phyloP scores from a whole-genome alignment of 2,888 invertebrate genomes.

The Ecliptopera silaceata region DNA sequence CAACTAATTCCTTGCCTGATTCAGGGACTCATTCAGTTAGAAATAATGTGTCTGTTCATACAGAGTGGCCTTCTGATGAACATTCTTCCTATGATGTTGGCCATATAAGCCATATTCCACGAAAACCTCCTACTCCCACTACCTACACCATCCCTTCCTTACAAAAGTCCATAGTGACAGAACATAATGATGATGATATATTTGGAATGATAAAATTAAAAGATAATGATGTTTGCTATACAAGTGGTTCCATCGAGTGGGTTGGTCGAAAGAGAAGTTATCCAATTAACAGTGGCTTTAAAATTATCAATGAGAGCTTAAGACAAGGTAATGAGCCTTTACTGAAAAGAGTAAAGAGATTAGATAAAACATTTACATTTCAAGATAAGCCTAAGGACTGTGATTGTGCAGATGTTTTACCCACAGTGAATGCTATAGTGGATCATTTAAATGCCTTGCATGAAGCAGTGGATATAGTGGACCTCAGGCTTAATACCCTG shows the following conservation, averaged over 20 bases:
- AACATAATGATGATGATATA: conserved; percentile 49
- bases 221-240: conserved; percentile 76
- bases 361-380: conserved; percentile 48
- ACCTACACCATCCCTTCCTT: conserved; percentile 64
- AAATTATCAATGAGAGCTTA: conserved; percentile 56
- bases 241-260: conserved; percentile 77
- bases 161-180: conserved; percentile 46
- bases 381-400: conserved; percentile 56
- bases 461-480: conserved; percentile 80
- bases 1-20: conserved; percentile 21
- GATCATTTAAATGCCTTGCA: conserved; percentile 82
- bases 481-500: conserved; percentile 77
- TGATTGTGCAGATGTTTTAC: conserved; percentile 73
- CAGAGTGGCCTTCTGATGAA: conserved; percentile 21
- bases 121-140: conserved; percentile 61
- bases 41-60: conserved; percentile 26
- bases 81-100: conserved; percentile 55
- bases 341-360: conserved; percentile 52
- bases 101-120: conserved; percentile 69
- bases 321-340: conserved; percentile 47
- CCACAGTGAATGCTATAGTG: conserved; percentile 79
- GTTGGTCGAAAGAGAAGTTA: conserved; percentile 72
- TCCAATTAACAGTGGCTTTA: conserved; percentile 74
- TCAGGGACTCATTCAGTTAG: conserved; percentile 13
- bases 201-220: conserved; percentile 75